These are phyloP conservation scores for Lochmaea crataegi DNA, from an alignment of 2,888 invertebrate genomes.

Conservation along the genomic window DNA sequence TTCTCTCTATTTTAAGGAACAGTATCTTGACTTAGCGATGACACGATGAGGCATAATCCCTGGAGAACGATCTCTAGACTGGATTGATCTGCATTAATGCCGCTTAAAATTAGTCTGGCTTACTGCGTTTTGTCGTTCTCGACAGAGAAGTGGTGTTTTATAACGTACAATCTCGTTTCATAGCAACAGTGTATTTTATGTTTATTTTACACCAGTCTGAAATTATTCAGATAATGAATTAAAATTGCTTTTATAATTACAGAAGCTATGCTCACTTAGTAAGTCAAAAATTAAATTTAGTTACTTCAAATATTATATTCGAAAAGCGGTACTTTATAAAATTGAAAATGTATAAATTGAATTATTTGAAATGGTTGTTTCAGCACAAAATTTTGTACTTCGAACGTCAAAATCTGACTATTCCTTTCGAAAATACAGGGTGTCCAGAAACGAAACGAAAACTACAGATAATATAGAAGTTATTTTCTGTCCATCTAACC, in stretches of 20 bases:
- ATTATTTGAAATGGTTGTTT: no score
- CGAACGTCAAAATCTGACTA: no score
- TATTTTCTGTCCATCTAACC: no score
- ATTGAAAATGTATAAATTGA: no score
- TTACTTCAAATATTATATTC: no score
- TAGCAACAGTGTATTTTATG: background rate
- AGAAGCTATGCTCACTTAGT: no score
- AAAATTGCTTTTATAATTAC: background rate
- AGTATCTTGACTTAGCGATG: conserved; percentile 13
- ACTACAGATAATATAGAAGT: no score
- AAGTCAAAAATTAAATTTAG: no score
- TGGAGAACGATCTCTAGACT: conserved; percentile 20
- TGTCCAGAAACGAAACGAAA: no score
- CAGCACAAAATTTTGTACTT: no score
- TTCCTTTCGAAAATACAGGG: no score
- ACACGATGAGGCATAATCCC: conserved; percentile 18
- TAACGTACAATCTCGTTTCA: background rate
- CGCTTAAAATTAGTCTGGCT: conserved; percentile 30
- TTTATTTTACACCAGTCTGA: background rate
- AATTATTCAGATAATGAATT: background rate
- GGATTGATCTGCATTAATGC: conserved; percentile 30
- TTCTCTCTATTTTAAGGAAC: background rate
- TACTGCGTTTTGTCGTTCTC: conserved; percentile 1
- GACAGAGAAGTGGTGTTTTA: background rate
- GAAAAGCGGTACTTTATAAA: no score